phyloP scores from a whole-genome alignment of 1,140 invertebrate genomes.

The Oncopodura yosiiana region DNA sequence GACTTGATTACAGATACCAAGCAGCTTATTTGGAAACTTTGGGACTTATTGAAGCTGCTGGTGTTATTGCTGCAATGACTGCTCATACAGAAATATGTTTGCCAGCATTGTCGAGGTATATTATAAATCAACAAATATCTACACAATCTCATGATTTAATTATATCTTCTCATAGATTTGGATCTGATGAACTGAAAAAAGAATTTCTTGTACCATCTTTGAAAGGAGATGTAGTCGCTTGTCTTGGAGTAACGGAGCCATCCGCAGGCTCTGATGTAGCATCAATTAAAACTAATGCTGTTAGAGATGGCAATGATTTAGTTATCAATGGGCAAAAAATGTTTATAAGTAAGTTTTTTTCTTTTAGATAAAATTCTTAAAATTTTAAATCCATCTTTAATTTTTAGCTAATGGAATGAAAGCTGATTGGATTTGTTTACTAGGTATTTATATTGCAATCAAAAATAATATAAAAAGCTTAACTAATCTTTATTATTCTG shows the following conservation, averaged over 20 bases:
- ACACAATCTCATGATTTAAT: not conserved
- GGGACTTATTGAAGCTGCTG: conserved; percentile 44
- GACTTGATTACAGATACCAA: conserved; percentile 50
- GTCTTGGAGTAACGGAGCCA: conserved; percentile 50
- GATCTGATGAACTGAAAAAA: conserved; percentile 48
- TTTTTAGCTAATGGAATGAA: conserved; percentile 48
- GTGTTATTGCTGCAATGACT: conserved; percentile 38
- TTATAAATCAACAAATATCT: not conserved
- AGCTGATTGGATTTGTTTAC: conserved; percentile 50
- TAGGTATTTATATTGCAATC: too few relatives aligned
- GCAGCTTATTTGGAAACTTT: conserved; percentile 49
- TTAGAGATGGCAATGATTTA: conserved; percentile 44
- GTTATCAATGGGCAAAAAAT: conserved; percentile 52
- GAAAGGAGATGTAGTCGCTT: conserved; percentile 48
- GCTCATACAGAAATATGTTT: conserved; percentile 21
- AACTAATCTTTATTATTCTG: too few relatives aligned
- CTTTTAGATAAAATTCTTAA: too few relatives aligned
- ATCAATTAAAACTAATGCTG: conserved; percentile 44
- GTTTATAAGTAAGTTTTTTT: too few relatives aligned
- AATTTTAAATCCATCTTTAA: too few relatives aligned
- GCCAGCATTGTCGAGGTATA: conserved; percentile 34
- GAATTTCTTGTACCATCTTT: conserved; percentile 50
- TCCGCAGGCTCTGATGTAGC: conserved; percentile 52
- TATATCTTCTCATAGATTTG: conserved; percentile 41
- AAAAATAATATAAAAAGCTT: too few relatives aligned